Evolutionary conservation across 2,113 vertebrate species (phyloP).

Genomic region (Sigmodon hispidus): DNA sequence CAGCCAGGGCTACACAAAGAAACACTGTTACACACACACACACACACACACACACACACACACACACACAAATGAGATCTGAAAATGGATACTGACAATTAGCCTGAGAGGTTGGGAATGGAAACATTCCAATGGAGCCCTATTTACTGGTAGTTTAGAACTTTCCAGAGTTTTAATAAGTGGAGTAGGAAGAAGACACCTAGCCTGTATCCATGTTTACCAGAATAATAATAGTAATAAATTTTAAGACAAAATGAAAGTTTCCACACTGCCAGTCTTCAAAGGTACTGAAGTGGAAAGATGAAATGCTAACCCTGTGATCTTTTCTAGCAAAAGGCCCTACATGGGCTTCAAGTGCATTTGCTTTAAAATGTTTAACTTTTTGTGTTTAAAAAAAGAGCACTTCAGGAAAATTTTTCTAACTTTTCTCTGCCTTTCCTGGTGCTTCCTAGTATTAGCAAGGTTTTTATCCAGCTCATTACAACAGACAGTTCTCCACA

Average conservation of each 20-base stretch:
- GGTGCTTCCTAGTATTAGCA: not conserved
- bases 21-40: not conserved
- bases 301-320: not conserved
- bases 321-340: not conserved
- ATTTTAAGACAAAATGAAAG: not conserved
- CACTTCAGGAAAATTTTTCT: not conserved
- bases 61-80: not conserved
- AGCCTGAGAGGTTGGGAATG: not conserved
- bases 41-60: not conserved
- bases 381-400: conserved; percentile 25
- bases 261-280: not conserved
- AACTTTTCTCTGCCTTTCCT: not conserved
- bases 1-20: no score
- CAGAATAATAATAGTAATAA: no score
- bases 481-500: not conserved
- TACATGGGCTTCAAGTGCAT: not conserved
- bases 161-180: not conserved
- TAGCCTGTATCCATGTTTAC: not conserved
- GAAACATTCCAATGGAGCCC: not conserved
- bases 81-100: not conserved
- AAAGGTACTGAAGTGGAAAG: not conserved
- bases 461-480: conserved; percentile 41
- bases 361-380: not conserved
- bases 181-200: not conserved
- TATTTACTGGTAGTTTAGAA: not conserved